Base-by-base conservation (phyloP, 2,797 vertebrate genomes). In the Molossus molossus region DNA sequence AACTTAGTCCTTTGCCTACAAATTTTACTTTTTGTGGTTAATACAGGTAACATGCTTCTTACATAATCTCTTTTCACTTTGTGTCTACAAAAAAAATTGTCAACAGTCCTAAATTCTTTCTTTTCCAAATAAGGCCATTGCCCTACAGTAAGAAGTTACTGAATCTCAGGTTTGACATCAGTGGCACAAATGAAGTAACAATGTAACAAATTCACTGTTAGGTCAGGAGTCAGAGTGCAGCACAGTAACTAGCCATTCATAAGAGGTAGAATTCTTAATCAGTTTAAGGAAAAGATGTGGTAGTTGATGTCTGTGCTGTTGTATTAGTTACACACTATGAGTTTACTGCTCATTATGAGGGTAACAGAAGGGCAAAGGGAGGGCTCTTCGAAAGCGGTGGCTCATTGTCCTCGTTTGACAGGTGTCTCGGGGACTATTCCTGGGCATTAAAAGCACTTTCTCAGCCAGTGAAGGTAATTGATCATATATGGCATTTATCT, bases 251-350 rank as follows among this genome's bases (percentile, higher is more conserved):
- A 82, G 84, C 83, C 93, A 53, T 93, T 94, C 67, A 0, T 20
- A 84, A 97, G 98, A 98, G 98, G 98, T 98, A 98, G 98, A 96
- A 85, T 92, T 97, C 79, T 96, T 92, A 90, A 94, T 96, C 95
- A 97, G 97, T 96, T 98, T 77, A 40, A 27, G 70, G 90, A 97
- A 96, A 96, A 96, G 92, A 72, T 79, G 94, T 58, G 97, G 92
- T 50, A 40, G 92, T 95, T 84, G 82, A 58, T 81, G 94, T 48
- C 27, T 95, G 50, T 91, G 92, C 58, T 55, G 67, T 76, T 90
- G 90, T 88, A 37, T 64, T 9, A 18, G 9, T 76, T 58, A 0
- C 0, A 70, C 80, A 62, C 77, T 83, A 18, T 2, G 91, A 92
- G 40, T 80, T 27, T 58, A 33, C 15, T 72, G 93, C 58, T 87